Evolutionary conservation across 2,113 vertebrate genomes (phyloP), one percentile per base, ranked within the genome.

Genomic region (Apistogramma diplotaenia): DNA sequence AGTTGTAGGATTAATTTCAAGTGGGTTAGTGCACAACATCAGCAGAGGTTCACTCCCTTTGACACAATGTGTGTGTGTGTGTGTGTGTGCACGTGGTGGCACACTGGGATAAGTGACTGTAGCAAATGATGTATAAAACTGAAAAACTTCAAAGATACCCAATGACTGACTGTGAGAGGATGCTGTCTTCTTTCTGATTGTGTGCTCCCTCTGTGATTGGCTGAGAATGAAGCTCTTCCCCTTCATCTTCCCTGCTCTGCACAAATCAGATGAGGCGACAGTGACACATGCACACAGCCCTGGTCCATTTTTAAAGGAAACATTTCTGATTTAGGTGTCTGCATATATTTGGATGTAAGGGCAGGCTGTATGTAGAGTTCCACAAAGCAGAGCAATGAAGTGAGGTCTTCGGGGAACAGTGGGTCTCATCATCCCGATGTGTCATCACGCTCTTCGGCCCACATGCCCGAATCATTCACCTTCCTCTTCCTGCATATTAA

Each of bases 251-350:
- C 18, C 23, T 74, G 29, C 56, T 84, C 77, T 59, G 81, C 43
- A 29, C 70, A 57, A 76, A 82, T 84, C 57, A 82, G 57, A 73
- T 84, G 51, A 79, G 81, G 67, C 65, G 70, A 71, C 21, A 16
- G 15, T 46, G 15, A 2, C 43, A 16, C 43, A 46, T 5, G 3
- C 37, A 46, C 43, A 5, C 43, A 5, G 5, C 13, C 4, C 43
- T 46, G 15, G 4, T 15, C 43, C 16, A 46, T 15, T 46, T 46
- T 46, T 16, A 16, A 18, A 23, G n/a, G 3, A 25, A 25, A 27
- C 3, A 23, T 13, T 23, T 25, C 55, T 15, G 4, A 5, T 4
- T 25, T 57, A 12, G 23, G 21, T 27, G 6, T 25, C 4, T 27
- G 4, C 27, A 25, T 6, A 23, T 56, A 5, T 10, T 3, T 55